These are phyloP conservation scores for Penaeus japonicus DNA, from an alignment of 1,140 invertebrate species.

Conservation along the genomic window DNA sequence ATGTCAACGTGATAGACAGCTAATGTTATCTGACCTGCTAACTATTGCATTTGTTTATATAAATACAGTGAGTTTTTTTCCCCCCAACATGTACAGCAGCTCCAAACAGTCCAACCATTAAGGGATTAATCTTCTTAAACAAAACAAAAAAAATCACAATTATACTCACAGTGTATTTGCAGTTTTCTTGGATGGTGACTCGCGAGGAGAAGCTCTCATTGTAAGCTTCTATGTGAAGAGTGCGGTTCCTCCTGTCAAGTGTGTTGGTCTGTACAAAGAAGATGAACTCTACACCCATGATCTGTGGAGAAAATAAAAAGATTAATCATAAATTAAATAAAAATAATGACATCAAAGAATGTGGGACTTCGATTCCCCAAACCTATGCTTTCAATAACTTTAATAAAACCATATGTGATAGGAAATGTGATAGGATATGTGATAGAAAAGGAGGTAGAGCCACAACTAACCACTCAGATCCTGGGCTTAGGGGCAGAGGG, in stretches of 20 bases:
- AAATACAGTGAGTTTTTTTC: too few species aligned
- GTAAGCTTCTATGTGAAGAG: slow-evolving; percentile 88
- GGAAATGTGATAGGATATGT: too few species aligned
- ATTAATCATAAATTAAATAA: background rate
- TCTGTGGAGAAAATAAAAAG: slow-evolving; percentile 69
- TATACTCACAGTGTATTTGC: slow-evolving; percentile 83
- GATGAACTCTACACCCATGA: slow-evolving; percentile 92
- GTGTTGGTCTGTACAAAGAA: slow-evolving; percentile 94
- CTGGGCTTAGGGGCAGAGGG: too few species aligned
- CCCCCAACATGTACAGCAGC: too few species aligned
- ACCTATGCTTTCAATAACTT: too few species aligned
- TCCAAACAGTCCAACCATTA: too few species aligned
- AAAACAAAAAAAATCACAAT: background rate
- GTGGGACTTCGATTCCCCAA: too few species aligned
- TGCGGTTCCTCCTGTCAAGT: slow-evolving; percentile 79
- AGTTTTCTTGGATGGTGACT: slow-evolving; percentile 89
- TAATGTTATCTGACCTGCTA: too few species aligned
- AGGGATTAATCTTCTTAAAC: background rate
- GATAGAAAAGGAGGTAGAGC: background rate
- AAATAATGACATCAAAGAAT: background rate
- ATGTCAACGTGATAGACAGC: too few species aligned
- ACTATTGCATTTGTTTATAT: too few species aligned
- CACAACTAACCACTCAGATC: too few species aligned
- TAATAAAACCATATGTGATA: too few species aligned
- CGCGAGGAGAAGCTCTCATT: slow-evolving; percentile 92